These are phyloP conservation scores for Sylvia borin DNA, from an alignment of 2,797 vertebrate genomes.

Conservation along the genomic window DNA sequence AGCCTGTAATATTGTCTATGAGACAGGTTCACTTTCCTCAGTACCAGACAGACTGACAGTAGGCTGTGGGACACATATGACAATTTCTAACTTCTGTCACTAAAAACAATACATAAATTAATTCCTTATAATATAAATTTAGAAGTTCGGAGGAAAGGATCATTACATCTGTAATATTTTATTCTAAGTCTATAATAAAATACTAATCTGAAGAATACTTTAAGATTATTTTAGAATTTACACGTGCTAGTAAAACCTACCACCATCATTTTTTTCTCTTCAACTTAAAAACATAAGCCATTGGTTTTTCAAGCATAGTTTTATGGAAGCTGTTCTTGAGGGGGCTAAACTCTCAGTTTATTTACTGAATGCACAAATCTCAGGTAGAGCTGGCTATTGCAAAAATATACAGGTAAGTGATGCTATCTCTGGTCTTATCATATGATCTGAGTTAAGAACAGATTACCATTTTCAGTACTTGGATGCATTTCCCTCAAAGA, in stretches of 20 bases:
- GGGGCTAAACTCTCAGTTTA: neutral
- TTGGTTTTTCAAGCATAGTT: neutral
- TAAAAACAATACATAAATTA: neutral
- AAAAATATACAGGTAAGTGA: neutral
- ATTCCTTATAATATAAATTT: neutral
- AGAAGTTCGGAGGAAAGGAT: neutral
- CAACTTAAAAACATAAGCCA: neutral
- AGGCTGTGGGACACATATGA: neutral
- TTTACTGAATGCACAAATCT: neutral
- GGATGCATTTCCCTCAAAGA: neutral
- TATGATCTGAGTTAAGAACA: neutral
- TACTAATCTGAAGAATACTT: neutral
- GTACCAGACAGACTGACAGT: neutral
- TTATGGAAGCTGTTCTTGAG: neutral
- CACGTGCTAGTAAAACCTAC: neutral
- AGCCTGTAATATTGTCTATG: neutral
- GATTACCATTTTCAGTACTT: neutral
- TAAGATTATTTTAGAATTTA: neutral
- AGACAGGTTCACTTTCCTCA: neutral
- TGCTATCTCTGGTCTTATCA: neutral
- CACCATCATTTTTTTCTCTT: neutral
- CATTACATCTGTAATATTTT: neutral
- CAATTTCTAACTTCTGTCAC: neutral
- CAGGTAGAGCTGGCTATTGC: neutral
- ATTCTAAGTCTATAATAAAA: neutral